Base-by-base conservation (phyloP, 2,888 invertebrate species). In the Brachyptera risi region DNA sequence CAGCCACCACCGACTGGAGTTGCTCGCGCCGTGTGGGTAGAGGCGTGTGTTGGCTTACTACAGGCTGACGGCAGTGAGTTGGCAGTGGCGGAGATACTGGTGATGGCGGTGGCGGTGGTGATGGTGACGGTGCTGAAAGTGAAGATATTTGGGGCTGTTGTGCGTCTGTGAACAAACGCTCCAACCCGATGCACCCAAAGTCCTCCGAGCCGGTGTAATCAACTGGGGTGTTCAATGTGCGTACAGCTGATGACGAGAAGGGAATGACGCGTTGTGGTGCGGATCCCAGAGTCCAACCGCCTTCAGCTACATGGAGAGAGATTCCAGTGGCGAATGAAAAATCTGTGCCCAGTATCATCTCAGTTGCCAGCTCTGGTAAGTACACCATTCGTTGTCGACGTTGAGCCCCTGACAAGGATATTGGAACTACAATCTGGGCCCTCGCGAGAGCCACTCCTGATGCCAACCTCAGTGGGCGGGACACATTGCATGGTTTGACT, bases 201-300 rank as follows among this genome's bases (percentile, higher is more conserved):
- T n/a, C n/a, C n/a, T n/a, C n/a, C n/a, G n/a, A n/a, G n/a, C n/a
- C n/a, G n/a, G n/a, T n/a, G n/a, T n/a, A n/a, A n/a, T n/a, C n/a
- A n/a, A n/a, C n/a, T n/a, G n/a, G n/a, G n/a, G n/a, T n/a, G n/a
- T n/a, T n/a, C n/a, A n/a, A n/a, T n/a, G n/a, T n/a, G n/a, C n/a
- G n/a, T n/a, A n/a, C n/a, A n/a, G n/a, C 24, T 40, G 11, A 37
- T n/a, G n/a, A 26, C 49, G 27, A 50, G 26, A 7, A n/a, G 49
- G 26, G n/a, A n/a, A n/a, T 50, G 11, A 50, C n/a, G 13, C 49
- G 24, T 26, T 50, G 49, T 24, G 49, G 24, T 11, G 49, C 24
- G n/a, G 49, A 26, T 3, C 49, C 49, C n/a, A 50, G 7, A 15
- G 49, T 50, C 26, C 49, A 50, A n/a, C 49, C 26, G 3, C 49